Percentiles rank a stretch among this genome's conserved stretches.
Evolutionary conservation across 2,113 vertebrate species (phyloP).

Genomic region (Struthio camelus): DNA sequence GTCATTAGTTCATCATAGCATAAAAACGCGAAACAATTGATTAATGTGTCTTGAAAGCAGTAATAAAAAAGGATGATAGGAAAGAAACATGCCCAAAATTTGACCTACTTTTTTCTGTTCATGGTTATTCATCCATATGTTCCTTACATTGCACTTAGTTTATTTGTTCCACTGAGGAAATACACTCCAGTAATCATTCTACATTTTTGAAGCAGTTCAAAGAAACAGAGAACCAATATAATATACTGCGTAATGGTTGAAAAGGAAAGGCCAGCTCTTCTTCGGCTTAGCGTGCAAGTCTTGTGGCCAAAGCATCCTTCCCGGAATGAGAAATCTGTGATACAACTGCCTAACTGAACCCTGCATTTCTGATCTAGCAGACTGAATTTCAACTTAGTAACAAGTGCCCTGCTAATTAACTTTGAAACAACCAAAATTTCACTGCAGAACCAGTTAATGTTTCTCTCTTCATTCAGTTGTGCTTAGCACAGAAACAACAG

Average conservation of each 20-base stretch:
- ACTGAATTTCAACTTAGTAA: not conserved
- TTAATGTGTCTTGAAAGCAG: constrained; percentile 50
- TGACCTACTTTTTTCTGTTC: constrained; percentile 1
- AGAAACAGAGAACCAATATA: not conserved
- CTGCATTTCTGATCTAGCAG: not conserved
- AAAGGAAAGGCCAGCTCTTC: not conserved
- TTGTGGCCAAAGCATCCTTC: not conserved
- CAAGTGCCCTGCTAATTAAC: not conserved
- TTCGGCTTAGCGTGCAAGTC: not conserved
- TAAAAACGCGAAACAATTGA: constrained; percentile 54
- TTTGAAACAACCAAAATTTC: not conserved
- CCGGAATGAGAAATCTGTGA: not conserved
- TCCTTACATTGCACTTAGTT: not conserved
- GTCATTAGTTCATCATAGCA: constrained; percentile 55
- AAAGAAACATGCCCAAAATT: not conserved
- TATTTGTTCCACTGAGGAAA: not conserved
- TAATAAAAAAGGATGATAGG: not conserved
- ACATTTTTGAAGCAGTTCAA: not conserved
- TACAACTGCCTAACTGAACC: not conserved
- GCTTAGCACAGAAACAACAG: not conserved
- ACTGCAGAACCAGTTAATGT: not conserved
- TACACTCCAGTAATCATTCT: not conserved
- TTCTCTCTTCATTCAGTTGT: not conserved
- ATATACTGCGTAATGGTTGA: not conserved
- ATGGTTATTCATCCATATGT: not conserved